Percentiles rank a stretch among this genome's conserved stretches.
Conservation (phyloP, 2,888 invertebrate genomes). For the Mycalesis mineus region DNA sequence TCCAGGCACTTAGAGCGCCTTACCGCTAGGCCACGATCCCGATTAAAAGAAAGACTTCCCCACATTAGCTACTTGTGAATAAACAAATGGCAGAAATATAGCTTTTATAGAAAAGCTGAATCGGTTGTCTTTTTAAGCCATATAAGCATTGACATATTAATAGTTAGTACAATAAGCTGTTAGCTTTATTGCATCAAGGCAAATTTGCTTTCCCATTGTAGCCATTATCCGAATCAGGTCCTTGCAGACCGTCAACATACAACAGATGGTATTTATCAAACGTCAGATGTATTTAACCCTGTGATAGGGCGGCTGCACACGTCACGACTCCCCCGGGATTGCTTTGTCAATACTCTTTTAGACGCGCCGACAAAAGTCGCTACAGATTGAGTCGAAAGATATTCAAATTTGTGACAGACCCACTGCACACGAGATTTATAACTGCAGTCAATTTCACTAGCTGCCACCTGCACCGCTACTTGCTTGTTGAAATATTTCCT, state of each 20-base stretch:
- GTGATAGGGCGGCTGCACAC: slow-evolving; percentile 25
- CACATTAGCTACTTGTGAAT: too few relatives aligned
- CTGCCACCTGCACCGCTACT: background rate
- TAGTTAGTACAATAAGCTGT: too few relatives aligned
- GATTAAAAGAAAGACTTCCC: too few relatives aligned
- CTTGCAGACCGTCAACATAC: slow-evolving; percentile 56
- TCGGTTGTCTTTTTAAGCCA: too few relatives aligned
- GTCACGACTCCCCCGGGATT: slow-evolving; percentile 14
- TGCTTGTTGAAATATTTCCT: background rate
- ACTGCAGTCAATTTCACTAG: background rate
- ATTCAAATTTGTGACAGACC: slow-evolving; percentile 8
- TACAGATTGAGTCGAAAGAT: slow-evolving; percentile 4
- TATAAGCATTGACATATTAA: too few relatives aligned
- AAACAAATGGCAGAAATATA: too few relatives aligned
- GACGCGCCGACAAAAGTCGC: slow-evolving; percentile 9
- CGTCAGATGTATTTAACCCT: slow-evolving; percentile 48
- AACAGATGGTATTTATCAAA: slow-evolving; percentile 57
- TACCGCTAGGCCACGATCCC: too few relatives aligned
- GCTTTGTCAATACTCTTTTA: slow-evolving; percentile 8
- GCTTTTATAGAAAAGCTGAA: too few relatives aligned
- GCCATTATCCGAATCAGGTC: slow-evolving; percentile 47
- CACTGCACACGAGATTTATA: slow-evolving; percentile 3
- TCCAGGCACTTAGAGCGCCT: too few relatives aligned
- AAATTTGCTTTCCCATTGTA: slow-evolving; percentile 47
- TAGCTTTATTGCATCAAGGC: background rate